These are phyloP conservation scores for Irena cyanogastra DNA, from an alignment of 2,113 vertebrate genomes.

Conservation along the genomic window DNA sequence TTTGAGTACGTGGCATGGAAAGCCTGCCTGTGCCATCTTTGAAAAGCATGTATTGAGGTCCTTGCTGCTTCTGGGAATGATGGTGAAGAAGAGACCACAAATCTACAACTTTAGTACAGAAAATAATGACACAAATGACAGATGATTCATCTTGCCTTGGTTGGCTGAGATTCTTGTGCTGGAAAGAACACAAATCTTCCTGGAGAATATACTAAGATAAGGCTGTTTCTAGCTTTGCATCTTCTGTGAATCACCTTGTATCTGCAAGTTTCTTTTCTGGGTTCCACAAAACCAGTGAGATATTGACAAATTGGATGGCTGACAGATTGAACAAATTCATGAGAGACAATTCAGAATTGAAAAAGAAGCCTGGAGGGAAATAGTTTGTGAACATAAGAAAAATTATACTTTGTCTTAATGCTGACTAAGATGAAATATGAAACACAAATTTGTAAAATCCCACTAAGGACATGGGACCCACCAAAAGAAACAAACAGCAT, in stretches of 20 bases:
- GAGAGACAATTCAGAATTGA: neutral
- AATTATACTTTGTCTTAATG: neutral
- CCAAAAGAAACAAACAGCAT: neutral
- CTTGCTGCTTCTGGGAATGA: neutral
- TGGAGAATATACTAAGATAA: neutral
- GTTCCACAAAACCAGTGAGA: neutral
- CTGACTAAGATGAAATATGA: slow-evolving; percentile 11
- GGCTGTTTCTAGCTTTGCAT: neutral
- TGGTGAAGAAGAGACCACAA: neutral
- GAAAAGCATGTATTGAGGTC: neutral
- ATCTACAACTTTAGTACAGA: neutral
- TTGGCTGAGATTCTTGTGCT: neutral
- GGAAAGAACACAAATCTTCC: neutral
- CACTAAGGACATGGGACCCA: neutral
- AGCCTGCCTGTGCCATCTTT: neutral
- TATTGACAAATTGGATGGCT: neutral
- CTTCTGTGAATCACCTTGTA: neutral
- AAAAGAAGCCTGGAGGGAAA: neutral
- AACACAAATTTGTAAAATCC: neutral
- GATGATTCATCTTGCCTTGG: neutral
- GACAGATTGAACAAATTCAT: neutral
- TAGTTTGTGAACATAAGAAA: neutral
- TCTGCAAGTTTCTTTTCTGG: neutral
- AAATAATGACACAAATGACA: slow-evolving; percentile 27
- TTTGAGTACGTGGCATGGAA: neutral